Evolutionary conservation across 2,888 invertebrate species (phyloP).

Genomic region (Trissonchulus sp.): DNA sequence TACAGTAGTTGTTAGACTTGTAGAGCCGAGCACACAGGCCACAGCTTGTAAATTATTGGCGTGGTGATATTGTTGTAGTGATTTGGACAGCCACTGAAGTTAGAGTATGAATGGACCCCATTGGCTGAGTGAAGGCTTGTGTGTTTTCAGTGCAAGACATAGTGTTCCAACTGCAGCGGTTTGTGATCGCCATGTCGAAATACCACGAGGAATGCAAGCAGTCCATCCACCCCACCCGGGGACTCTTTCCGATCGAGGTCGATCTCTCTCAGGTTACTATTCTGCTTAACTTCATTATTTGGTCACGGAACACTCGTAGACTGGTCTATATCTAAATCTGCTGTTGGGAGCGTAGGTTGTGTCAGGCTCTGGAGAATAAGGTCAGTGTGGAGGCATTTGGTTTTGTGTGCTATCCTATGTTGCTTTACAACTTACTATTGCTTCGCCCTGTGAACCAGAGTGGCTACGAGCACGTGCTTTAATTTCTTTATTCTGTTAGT

Average conservation of each 20-base stretch:
- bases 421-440: too few relatives aligned
- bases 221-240: slow-evolving; percentile 51
- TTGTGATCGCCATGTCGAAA: slow-evolving; percentile 74
- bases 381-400: too few relatives aligned
- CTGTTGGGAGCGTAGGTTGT: not conserved
- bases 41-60: not conserved
- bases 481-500: too few relatives aligned
- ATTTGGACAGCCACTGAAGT: not conserved
- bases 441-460: too few relatives aligned
- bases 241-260: slow-evolving; percentile 56
- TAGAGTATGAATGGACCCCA: too few relatives aligned
- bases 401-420: too few relatives aligned
- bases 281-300: not conserved
- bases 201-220: slow-evolving; percentile 63
- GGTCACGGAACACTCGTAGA: too few relatives aligned
- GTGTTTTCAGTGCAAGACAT: slow-evolving; percentile 77
- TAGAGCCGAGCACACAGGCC: not conserved
- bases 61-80: not conserved
- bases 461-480: too few relatives aligned
- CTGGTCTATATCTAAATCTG: not conserved
- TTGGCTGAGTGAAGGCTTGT: too few relatives aligned
- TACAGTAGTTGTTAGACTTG: not conserved
- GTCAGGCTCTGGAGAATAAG: not conserved
- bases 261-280: slow-evolving; percentile 51
- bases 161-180: slow-evolving; percentile 66